Evolutionary conservation across 2,888 invertebrate species (phyloP).

Genomic region (Ochropleura plecta): DNA sequence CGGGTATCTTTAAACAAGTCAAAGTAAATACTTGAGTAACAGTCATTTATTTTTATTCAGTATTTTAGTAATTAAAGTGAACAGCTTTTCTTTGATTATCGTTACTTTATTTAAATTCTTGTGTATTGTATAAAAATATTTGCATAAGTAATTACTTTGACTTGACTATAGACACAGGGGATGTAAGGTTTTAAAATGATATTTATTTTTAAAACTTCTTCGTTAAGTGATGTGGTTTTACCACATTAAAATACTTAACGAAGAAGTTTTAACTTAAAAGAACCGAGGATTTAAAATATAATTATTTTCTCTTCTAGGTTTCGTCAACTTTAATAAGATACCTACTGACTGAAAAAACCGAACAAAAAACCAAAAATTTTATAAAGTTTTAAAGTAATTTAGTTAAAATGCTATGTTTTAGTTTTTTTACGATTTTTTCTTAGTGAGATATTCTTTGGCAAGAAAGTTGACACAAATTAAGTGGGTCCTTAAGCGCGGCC

Average conservation of each 20-base stretch:
- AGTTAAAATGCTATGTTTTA: conserved; percentile 24
- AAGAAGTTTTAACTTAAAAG: conserved; percentile 8
- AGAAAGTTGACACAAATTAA: conserved; percentile 70
- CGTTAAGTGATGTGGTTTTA: no score
- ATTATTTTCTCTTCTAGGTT: conserved; percentile 24
- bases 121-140: no score
- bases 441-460: conserved; percentile 55
- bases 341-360: conserved; percentile 3
- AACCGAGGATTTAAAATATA: neutral
- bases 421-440: conserved; percentile 27
- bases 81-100: no score
- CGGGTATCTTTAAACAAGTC: no score
- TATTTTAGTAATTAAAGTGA: no score
- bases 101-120: no score
- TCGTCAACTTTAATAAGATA: conserved; percentile 22
- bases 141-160: no score
- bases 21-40: no score
- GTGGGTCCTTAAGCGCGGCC: conserved; percentile 67
- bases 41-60: no score
- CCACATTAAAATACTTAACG: conserved; percentile 7
- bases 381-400: conserved; percentile 33
- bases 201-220: no score
- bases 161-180: no score
- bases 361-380: conserved; percentile 22
- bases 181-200: no score